Evolutionary conservation across 1,140 invertebrate genomes (phyloP), one percentile per base, ranked within the genome.

Genomic region (Oncopeltus fasciatus): DNA sequence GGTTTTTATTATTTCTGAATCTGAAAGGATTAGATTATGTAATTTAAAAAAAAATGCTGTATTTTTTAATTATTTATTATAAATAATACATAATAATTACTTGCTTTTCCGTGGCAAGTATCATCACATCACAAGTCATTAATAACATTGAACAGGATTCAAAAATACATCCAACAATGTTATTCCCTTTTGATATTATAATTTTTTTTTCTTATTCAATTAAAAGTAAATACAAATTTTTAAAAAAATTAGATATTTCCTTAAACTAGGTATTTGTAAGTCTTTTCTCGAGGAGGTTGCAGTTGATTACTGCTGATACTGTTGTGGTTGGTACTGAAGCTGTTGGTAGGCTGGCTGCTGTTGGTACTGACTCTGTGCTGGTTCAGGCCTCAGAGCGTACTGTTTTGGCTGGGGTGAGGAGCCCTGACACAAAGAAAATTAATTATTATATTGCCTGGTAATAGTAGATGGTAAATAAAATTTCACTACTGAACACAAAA

Each of bases 331-430:
- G 31, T 38, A 38, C 5, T n/a, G n/a, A n/a, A n/a, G n/a, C n/a
- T n/a, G n/a, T n/a, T 5, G 31, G 31, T 14, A 8, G 31, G 31
- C 31, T 38, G 31, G 5, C 31, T 8, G 14, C 31, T 38, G 49
- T 24, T 24, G 21, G 49, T 53, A 24, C 18, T 53, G 24, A 27
- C 18, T 18, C 21, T 60, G 33, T 9, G 8, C 26, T 8, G 47
- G 59, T 49, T 49, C 59, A 28, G 43, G 59, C 43, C 58, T 43
- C 29, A 59, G 16, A 24, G 46, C 18, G 27, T 60, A 60, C 26
- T 47, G 59, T 24, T 49, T 46, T 16, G 29, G 21, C 43, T 60
- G 24, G 11, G 28, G 14, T n/a, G 59, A 18, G 4, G 59, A 59
- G 24, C 27, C 59, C 59, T 60, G 26, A n/a, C 28, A 27, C 2